Percentiles rank a stretch among this genome's conserved stretches.
phyloP scores from a whole-genome alignment of 2,888 invertebrate species.

The Tanaodytes sp. region DNA sequence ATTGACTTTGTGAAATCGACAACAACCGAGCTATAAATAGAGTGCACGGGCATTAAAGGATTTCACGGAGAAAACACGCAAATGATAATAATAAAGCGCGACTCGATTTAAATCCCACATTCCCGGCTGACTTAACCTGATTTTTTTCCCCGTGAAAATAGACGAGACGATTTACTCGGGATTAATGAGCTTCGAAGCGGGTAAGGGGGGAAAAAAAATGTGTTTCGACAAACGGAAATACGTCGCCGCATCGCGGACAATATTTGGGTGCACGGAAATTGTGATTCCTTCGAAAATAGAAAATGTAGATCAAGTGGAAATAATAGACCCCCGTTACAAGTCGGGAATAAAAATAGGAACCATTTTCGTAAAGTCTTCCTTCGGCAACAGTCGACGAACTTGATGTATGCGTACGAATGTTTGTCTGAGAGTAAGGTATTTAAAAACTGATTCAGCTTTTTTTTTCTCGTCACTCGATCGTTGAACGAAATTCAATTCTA shows the following conservation, averaged over 20 bases:
- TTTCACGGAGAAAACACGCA: too few relatives aligned
- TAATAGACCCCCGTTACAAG: slow-evolving; percentile 16
- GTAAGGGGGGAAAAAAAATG: not conserved
- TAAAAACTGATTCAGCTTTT: not conserved
- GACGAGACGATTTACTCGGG: too few relatives aligned
- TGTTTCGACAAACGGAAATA: slow-evolving; percentile 10
- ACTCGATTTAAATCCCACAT: too few relatives aligned
- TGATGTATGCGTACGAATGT: not conserved
- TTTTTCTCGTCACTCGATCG: too few relatives aligned
- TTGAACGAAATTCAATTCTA: too few relatives aligned
- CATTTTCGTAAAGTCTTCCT: not conserved
- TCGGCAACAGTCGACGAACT: not conserved
- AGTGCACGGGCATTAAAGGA: not conserved
- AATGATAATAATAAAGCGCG: too few relatives aligned
- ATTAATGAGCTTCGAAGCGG: too few relatives aligned
- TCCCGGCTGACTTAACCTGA: too few relatives aligned
- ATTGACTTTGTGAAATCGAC: not conserved
- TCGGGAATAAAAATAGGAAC: slow-evolving; percentile 15
- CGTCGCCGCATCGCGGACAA: not conserved
- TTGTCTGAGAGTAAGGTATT: not conserved
- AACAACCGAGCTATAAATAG: slow-evolving; percentile 1
- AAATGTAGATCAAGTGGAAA: slow-evolving; percentile 30
- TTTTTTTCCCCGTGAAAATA: too few relatives aligned
- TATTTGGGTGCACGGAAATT: slow-evolving; percentile 6
- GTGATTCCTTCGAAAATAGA: slow-evolving; percentile 34